Evolutionary conservation across 1,140 invertebrate genomes (phyloP), one percentile per base, ranked within the genome.

Genomic region (Dendroctonus ponderosae): DNA sequence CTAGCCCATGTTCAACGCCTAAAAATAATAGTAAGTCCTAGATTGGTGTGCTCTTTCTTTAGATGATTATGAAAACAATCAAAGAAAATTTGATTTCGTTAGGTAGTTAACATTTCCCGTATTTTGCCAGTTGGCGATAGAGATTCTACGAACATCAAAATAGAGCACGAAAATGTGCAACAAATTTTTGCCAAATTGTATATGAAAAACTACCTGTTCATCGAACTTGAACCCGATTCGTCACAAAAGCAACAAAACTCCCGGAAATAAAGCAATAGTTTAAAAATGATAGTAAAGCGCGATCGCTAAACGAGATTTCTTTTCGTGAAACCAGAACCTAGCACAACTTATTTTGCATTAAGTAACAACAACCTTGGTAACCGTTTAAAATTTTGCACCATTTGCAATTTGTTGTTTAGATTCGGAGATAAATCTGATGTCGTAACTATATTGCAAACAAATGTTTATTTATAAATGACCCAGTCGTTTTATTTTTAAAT

Each of bases 11-110:
- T 65, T 75, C 77, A 15, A 71, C 75, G 7, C 67, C 76, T 15
- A 76, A 78, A 71, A 76, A 71, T 70, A 75, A 69, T 67, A 78
- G 77, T 78, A 71, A 77, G 76, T 76, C 44, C 44, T 43, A 46
- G 9, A 46, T 46, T 11, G 0, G 5, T 58, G 8, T 5, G 3
- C 37, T 7, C 5, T n/a, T 57, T 49, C 26, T 12, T 26, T 26
- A 26, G 26, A 26, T 26, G 26, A 26, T 26, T 26, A 26, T 26
- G 26, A 26, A 26, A 26, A 26, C 1, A 26, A 26, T 26, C 26
- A 26, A 26, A 26, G 26, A 26, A 26, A 26, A 26, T 1, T 26
- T 26, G 26, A 26, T 26, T 26, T 26, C 3, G 3, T 26, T 26
- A 26, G 26, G 26, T 26, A 26, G 26, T 1, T 26, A 26, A 26